Evolutionary conservation across 2,888 invertebrate species (phyloP), one percentile per base, ranked within the genome.

Genomic region (Polietes domitor): DNA sequence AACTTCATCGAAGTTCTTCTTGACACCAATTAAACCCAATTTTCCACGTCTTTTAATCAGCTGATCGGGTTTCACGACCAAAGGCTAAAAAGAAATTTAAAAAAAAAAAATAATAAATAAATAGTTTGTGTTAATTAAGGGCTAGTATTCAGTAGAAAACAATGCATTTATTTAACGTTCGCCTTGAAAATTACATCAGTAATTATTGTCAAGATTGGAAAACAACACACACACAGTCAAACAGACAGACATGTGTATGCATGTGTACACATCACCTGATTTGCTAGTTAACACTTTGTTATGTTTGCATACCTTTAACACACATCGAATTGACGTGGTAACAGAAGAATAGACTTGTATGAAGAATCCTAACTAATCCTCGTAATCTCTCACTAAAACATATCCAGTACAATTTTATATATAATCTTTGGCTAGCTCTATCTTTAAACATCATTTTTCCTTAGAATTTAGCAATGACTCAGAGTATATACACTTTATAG

Each of bases 61-160:
- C 93, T 99, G 99, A 93, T 99, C 99, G 0, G 99, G 99, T 91
- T 99, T 99, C n/a, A 98, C 99, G 3, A 99, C 99, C 87, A 99
- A 93, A 93, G 96, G 95, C 96, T 97, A 93, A 41, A 91, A 91
- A 78, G 37, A 10, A 41, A 76, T 26, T 41, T 28, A 12, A 70
- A 76, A 41, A 21, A 10, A 61, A 55, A 53, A 9, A 74, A 68
- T 68, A n/a, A n/a, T n/a, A 61, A n/a, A 28, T 37, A 32, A 63
- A 32, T 37, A 15, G 24, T 43, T 15, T 1, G 21, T 28, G 12
- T 32, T 68, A 68, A 21, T 37, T 17, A 12, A 41, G 26, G 63
- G 32, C 19, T n/a, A 17, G 12, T 37, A 2, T n/a, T 63, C 9
- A 17, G 10, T 21, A 50, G n/a, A 50, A n/a, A 50, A 17, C 17